phyloP scores from a whole-genome alignment of 2,888 invertebrate species.

The Slavum lentiscoides region DNA sequence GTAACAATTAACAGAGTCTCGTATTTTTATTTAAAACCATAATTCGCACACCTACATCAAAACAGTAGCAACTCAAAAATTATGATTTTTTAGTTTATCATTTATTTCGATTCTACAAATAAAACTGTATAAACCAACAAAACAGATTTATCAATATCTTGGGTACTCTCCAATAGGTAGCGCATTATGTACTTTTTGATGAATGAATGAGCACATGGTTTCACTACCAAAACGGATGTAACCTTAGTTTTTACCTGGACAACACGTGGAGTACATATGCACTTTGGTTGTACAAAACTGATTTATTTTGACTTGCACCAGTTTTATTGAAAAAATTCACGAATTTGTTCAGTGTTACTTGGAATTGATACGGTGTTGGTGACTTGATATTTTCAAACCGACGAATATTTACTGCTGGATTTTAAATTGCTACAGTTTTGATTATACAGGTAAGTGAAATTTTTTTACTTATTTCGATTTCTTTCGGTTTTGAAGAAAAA shows the following conservation, averaged over 20 bases:
- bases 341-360: slow-evolving; percentile 20
- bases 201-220: slow-evolving; percentile 15
- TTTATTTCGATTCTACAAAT: slow-evolving; percentile 1
- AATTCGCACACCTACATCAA: slow-evolving; percentile 23
- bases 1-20: too few species aligned
- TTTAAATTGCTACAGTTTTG: slow-evolving; percentile 33
- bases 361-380: slow-evolving; percentile 15
- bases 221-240: slow-evolving; percentile 2
- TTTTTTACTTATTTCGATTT: slow-evolving; percentile 38
- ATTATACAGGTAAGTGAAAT: slow-evolving; percentile 23
- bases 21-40: too few species aligned
- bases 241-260: slow-evolving; percentile 3
- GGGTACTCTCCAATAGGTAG: neutral
- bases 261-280: neutral
- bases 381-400: neutral
- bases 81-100: neutral
- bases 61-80: slow-evolving; percentile 20
- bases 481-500: slow-evolving; percentile 33
- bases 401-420: slow-evolving; percentile 8
- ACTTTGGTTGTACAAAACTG: neutral
- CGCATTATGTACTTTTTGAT: neutral
- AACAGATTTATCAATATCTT: slow-evolving; percentile 3
- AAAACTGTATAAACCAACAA: neutral
- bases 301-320: slow-evolving; percentile 11
- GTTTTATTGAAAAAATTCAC: slow-evolving; percentile 14